These are phyloP conservation scores for Lordiphosa collinella DNA, from an alignment of 1,140 invertebrate genomes.

Conservation along the genomic window DNA sequence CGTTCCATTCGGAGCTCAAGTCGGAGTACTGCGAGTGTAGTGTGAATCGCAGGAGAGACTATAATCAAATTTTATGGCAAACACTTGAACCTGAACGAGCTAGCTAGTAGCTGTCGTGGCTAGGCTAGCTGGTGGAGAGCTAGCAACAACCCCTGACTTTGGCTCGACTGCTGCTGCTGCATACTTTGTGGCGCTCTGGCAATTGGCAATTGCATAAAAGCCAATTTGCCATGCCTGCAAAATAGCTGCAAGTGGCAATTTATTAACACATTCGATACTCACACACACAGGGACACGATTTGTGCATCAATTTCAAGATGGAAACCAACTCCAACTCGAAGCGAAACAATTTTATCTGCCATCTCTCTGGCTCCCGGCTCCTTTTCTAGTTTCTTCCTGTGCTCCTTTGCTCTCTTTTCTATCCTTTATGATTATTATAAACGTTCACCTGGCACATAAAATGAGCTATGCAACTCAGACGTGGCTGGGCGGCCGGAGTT, in stretches of 20 bases:
- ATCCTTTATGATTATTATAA: conserved; percentile 56
- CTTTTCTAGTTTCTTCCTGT: background rate
- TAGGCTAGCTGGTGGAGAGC: background rate
- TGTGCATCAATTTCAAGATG: conserved; percentile 62
- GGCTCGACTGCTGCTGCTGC: conserved; percentile 4
- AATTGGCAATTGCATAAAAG: conserved; percentile 63
- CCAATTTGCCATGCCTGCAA: conserved; percentile 68
- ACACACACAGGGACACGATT: conserved; percentile 38
- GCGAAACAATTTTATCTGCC: conserved; percentile 42
- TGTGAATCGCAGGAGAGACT: conserved; percentile 13
- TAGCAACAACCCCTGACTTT: background rate
- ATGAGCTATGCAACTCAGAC: conserved; percentile 66
- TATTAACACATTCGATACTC: conserved; percentile 48
- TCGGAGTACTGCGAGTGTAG: background rate
- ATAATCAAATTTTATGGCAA: conserved; percentile 67
- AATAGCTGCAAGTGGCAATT: conserved; percentile 66
- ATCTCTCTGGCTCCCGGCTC: conserved; percentile 9
- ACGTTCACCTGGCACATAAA: conserved; percentile 45
- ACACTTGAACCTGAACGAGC: conserved; percentile 40
- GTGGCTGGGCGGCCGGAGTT: conserved; percentile 28
- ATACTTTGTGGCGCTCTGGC: conserved; percentile 41
- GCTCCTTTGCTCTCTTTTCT: background rate
- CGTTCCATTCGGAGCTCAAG: conserved; percentile 9
- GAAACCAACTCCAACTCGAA: conserved; percentile 18
- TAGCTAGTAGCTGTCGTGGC: background rate